A percentile compares a stretch with the other conserved stretches of the same genome.
Evolutionary conservation across 2,113 vertebrate species (phyloP).

Genomic region (Tretioscincus oriximinensis): DNA sequence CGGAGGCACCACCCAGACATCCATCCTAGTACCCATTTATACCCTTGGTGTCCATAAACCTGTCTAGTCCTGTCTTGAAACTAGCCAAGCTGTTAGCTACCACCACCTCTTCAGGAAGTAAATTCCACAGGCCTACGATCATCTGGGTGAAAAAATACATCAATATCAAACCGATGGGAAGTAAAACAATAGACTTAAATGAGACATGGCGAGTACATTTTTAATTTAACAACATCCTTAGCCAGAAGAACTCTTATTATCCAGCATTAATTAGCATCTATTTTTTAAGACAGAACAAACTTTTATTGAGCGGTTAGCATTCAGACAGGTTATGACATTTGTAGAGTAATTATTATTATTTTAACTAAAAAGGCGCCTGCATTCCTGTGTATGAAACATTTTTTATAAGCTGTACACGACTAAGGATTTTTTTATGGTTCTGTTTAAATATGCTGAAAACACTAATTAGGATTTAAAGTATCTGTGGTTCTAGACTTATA

Average conservation of each 20-base stretch:
- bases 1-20: too few relatives aligned
- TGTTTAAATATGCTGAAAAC: slow-evolving; percentile 61
- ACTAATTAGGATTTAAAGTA: slow-evolving; percentile 68
- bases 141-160: too few relatives aligned
- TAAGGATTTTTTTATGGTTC: slow-evolving; percentile 62
- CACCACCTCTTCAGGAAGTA: too few relatives aligned
- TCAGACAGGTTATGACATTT: slow-evolving; percentile 59
- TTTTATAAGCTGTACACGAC: slow-evolving; percentile 64
- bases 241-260: slow-evolving; percentile 38
- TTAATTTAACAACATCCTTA: slow-evolving; percentile 44
- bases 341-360: slow-evolving; percentile 53
- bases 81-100: too few relatives aligned
- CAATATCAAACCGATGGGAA: slow-evolving; percentile 37
- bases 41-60: too few relatives aligned
- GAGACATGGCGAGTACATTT: slow-evolving; percentile 16
- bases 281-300: slow-evolving; percentile 52
- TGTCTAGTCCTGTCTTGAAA: too few relatives aligned
- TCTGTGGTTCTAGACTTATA: slow-evolving; percentile 56
- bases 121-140: too few relatives aligned
- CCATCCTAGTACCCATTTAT: too few relatives aligned
- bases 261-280: slow-evolving; percentile 48
- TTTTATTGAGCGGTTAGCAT: slow-evolving; percentile 61
- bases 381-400: slow-evolving; percentile 59
- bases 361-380: slow-evolving; percentile 55
- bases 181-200: slow-evolving; percentile 23